Evolutionary conservation across 2,888 invertebrate genomes (phyloP).

Genomic region (Sycophila texana): DNA sequence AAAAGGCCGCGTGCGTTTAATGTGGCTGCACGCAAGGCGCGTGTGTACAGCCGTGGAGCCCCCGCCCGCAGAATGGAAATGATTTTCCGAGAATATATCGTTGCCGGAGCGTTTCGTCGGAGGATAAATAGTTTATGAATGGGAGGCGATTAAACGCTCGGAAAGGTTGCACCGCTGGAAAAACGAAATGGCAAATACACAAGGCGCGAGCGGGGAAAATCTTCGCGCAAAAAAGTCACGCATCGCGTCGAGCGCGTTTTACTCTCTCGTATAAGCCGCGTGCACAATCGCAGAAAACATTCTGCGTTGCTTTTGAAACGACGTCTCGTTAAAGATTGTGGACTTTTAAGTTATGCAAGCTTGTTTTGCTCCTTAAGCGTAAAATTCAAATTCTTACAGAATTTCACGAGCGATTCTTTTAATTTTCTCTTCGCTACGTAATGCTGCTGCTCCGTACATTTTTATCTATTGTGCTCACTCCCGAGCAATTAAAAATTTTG

Average conservation of each 20-base stretch:
- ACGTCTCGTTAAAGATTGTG: background rate
- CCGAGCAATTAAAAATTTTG: too few species aligned
- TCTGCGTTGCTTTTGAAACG: slow-evolving; percentile 3
- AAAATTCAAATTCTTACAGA: slow-evolving; percentile 1
- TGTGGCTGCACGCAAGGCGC: background rate
- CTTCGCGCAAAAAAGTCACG: background rate
- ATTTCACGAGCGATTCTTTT: too few species aligned
- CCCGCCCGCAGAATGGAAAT: slow-evolving; percentile 40
- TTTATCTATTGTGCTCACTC: too few species aligned
- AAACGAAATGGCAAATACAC: slow-evolving; percentile 13
- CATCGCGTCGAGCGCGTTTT: background rate
- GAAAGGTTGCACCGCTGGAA: slow-evolving; percentile 23
- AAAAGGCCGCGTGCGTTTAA: background rate
- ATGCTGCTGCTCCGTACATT: too few species aligned
- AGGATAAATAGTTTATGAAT: slow-evolving; percentile 16
- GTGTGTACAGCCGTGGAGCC: background rate
- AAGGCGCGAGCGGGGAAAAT: slow-evolving; percentile 10
- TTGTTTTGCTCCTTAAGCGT: background rate
- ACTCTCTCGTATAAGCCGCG: background rate
- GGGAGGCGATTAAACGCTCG: slow-evolving; percentile 23
- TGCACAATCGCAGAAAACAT: slow-evolving; percentile 7
- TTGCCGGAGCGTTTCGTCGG: slow-evolving; percentile 36
- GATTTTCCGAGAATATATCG: slow-evolving; percentile 46
- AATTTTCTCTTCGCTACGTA: too few species aligned
- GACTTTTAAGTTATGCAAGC: slow-evolving; percentile 39